phyloP scores from a whole-genome alignment of 2,888 invertebrate genomes.

The Nudaria mundana region DNA sequence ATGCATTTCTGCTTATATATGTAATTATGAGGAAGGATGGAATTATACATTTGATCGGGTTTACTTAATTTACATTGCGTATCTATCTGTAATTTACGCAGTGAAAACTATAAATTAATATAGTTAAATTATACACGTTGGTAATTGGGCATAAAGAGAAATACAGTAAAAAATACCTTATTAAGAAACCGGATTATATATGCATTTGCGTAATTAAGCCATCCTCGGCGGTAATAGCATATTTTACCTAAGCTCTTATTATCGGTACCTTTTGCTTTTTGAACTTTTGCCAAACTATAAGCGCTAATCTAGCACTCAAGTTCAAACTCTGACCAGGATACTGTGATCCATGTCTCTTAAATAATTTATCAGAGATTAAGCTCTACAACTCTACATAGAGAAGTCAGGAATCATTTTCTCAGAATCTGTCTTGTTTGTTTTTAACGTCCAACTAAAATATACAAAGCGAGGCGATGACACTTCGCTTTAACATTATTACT shows the following conservation, averaged over 20 bases:
- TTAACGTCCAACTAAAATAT: slow-evolving; percentile 48
- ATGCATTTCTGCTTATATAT: slow-evolving; percentile 10
- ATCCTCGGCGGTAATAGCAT: no score
- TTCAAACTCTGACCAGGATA: no score
- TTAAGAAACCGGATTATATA: no score
- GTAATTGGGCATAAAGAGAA: no score
- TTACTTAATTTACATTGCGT: slow-evolving; percentile 38
- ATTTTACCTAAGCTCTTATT: no score
- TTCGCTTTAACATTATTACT: slow-evolving; percentile 23
- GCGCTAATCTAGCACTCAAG: no score
- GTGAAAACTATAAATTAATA: slow-evolving; percentile 20
- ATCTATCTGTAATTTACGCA: slow-evolving; percentile 19
- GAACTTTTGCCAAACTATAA: no score
- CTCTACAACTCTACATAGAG: slow-evolving; percentile 50
- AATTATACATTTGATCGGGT: slow-evolving; percentile 35
- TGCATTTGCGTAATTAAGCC: no score
- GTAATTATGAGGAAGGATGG: slow-evolving; percentile 41
- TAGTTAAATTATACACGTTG: no score
- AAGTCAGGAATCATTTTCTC: slow-evolving; percentile 52
- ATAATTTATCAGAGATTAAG: slow-evolving; percentile 55
- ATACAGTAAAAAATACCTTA: no score
- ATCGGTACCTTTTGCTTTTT: no score
- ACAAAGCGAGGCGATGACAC: slow-evolving; percentile 33
- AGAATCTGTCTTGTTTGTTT: slow-evolving; percentile 49
- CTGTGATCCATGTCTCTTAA: slow-evolving; percentile 19